phyloP scores from a whole-genome alignment of 92 coral and sea anemone genomes.

The Blastomussa wellsi region DNA sequence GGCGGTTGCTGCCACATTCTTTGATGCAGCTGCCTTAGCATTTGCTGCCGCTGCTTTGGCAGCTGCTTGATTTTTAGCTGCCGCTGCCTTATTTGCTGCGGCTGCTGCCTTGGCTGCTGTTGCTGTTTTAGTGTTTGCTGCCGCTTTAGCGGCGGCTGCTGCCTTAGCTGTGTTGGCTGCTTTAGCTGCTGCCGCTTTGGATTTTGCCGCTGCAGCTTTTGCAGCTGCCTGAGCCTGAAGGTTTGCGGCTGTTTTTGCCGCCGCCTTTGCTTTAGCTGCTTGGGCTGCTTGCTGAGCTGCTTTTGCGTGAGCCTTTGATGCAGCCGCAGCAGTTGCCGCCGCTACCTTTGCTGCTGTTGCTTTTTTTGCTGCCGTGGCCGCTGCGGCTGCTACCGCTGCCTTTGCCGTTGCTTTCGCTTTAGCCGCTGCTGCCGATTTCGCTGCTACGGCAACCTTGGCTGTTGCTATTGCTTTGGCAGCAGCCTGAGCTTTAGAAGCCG shows the following conservation, averaged over 20 bases:
- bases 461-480: constrained; percentile 40
- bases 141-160: constrained; percentile 29
- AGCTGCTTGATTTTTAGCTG: constrained; percentile 30
- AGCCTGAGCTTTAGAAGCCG: constrained; percentile 29
- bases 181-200: constrained; percentile 17
- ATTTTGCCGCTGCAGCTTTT: constrained; percentile 18
- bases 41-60: constrained; percentile 38
- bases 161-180: constrained; percentile 20
- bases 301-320: constrained; percentile 23
- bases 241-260: constrained; percentile 22
- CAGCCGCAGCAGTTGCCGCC: constrained; percentile 39
- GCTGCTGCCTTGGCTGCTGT: constrained; percentile 16
- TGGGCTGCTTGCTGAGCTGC: constrained; percentile 22
- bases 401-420: constrained; percentile 37
- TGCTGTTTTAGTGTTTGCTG: constrained; percentile 11
- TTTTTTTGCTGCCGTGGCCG: constrained; percentile 19
- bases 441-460: constrained; percentile 28
- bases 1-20: constrained; percentile 25
- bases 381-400: constrained; percentile 22
- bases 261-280: constrained; percentile 23
- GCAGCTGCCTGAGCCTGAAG: constrained; percentile 26
- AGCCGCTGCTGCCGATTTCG: constrained; percentile 26
- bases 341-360: constrained; percentile 31
- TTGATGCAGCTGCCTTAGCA: constrained; percentile 30
- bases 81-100: constrained; percentile 29